Conservation (phyloP, 2,888 invertebrate genomes). For the Drosophila nr. fundita region DNA sequence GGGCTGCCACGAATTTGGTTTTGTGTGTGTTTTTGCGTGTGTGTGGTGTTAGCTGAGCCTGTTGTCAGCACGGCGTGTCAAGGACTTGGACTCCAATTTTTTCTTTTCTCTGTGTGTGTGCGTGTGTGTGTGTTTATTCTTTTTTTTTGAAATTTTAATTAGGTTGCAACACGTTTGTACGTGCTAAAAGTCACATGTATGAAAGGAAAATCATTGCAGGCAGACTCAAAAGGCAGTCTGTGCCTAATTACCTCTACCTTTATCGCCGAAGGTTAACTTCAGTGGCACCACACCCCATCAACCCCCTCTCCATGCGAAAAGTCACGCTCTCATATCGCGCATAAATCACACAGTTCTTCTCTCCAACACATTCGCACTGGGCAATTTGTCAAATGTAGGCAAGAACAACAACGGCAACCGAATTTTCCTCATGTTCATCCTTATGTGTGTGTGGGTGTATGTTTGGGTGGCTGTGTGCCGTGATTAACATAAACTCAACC, state of each 20-base stretch:
- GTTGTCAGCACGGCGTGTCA: conserved; percentile 65
- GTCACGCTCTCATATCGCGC: conserved; percentile 31
- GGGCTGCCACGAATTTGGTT: conserved; percentile 75
- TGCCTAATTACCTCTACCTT: conserved; percentile 65
- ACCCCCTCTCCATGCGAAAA: neutral
- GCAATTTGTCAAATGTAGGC: conserved; percentile 75
- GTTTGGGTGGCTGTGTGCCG: conserved; percentile 16
- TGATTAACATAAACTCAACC: conserved; percentile 78
- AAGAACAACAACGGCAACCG: neutral
- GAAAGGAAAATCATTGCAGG: conserved; percentile 27
- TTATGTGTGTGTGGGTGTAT: neutral
- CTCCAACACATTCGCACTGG: conserved; percentile 39
- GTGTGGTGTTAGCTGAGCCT: conserved; percentile 33
- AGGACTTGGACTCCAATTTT: conserved; percentile 70
- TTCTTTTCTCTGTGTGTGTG: neutral
- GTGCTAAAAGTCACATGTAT: conserved; percentile 60
- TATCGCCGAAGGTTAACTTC: conserved; percentile 41
- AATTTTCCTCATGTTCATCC: neutral
- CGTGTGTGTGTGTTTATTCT: neutral
- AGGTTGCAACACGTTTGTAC: conserved; percentile 78
- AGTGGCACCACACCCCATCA: neutral
- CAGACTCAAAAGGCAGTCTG: conserved; percentile 26
- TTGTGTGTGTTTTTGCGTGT: conserved; percentile 37
- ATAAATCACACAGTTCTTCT: conserved; percentile 47
- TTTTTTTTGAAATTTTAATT: conserved; percentile 66